phyloP scores from a whole-genome alignment of 53 echinoderm and acorn worm genomes.

The Antedon mediterranea region DNA sequence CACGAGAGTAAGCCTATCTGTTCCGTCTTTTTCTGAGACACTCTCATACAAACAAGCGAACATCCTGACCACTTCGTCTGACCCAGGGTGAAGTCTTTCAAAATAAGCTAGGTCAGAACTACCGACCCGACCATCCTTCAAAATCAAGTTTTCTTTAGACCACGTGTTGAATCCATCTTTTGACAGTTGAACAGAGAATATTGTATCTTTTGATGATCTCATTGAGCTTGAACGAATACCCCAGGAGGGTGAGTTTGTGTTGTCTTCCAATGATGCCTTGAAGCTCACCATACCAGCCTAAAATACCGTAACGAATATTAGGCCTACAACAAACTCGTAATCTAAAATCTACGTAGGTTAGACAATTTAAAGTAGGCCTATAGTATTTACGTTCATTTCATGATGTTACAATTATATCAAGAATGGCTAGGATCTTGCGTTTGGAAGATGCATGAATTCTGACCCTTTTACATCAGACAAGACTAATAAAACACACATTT shows the following conservation, averaged over 20 bases:
- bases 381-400: no score
- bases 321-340: no score
- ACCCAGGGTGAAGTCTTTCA: not conserved
- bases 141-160: not conserved
- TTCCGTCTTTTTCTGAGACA: not conserved
- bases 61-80: not conserved
- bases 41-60: not conserved
- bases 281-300: not conserved
- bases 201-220: not conserved
- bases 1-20: not conserved
- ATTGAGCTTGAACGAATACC: not conserved
- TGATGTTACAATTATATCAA: no score
- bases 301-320: not conserved
- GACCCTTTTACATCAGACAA: no score
- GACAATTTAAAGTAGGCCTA: no score
- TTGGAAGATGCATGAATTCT: no score
- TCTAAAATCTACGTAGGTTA: no score
- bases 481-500: no score
- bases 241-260: not conserved
- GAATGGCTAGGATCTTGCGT: no score
- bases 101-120: not conserved
- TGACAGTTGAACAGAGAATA: not conserved
- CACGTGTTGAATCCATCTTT: not conserved
- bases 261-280: not conserved
- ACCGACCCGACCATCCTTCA: not conserved